Base-by-base conservation (phyloP, 2,888 invertebrate species). In the Theretra japonica region DNA sequence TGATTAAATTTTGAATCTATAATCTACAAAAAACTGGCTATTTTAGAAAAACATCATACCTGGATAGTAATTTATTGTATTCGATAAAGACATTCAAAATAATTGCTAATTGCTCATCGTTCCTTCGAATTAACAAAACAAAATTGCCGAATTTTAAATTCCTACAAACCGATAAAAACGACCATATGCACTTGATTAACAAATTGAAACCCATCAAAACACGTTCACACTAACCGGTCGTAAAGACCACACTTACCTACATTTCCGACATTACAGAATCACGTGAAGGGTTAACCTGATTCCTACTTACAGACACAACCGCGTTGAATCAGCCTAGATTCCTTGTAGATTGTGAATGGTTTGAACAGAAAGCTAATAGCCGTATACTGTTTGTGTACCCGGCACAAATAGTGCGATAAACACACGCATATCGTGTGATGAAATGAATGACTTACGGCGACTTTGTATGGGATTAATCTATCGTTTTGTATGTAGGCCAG, bases 281-380 rank as follows among this genome's bases (percentile, higher is more conserved):
- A n/a, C 53, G 4, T 19, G n/a, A 15, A 17, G 62, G 62, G 62
- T 71, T 71, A 71, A 70, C 72, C 72, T 56, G 57, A 72, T 48
- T 72, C 48, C 21, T 28, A 70, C 41, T 72, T 70, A 69, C 62
- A 69, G 69, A 60, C 69, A 65, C 62, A 53, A 69, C n/a, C 57
- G 23, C 57, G 62, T 19, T 30, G 57, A 70, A 70, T 72, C 72
- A 57, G 65, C 33, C 65, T 58, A 70, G 72, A 72, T 72, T 72
- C 72, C 72, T 72, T 58, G 58, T 65, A 68, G 70, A 72, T 65
- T 41, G 62, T 41, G 17, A 70, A 72, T 56, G 48, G 62, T 72
- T 62, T 62, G 62, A 60, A 62, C 57, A 48, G 56, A 62, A 57
- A 23, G 58, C 72, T 70, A 72, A 72, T 72, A 68, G 62, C 30